phyloP scores from a whole-genome alignment of 2,797 vertebrate species.

The Dipus sagitta region DNA sequence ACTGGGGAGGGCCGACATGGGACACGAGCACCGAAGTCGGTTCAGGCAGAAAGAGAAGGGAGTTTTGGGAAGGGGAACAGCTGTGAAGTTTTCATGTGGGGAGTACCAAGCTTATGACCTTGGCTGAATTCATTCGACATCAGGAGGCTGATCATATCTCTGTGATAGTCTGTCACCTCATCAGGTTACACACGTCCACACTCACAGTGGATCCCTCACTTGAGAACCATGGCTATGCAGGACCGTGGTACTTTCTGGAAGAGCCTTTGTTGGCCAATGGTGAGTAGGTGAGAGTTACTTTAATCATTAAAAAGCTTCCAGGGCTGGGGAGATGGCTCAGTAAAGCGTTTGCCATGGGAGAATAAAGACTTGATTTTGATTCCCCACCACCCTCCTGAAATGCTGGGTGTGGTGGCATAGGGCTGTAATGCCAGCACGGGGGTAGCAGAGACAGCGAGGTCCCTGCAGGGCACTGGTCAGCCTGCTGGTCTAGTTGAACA shows the following conservation, averaged over 20 bases:
- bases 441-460: too few species aligned
- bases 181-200: background rate
- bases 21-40: background rate
- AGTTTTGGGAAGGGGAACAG: background rate
- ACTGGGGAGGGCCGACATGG: background rate
- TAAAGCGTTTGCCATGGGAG: too few species aligned
- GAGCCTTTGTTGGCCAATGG: background rate
- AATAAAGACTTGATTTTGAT: too few species aligned
- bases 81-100: background rate
- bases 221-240: background rate
- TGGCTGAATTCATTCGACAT: background rate
- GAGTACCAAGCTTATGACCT: background rate
- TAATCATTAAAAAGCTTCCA: background rate
- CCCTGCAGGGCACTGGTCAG: too few species aligned
- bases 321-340: too few species aligned
- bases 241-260: too few species aligned
- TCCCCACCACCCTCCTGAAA: too few species aligned
- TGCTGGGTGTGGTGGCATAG: too few species aligned
- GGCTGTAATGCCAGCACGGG: too few species aligned
- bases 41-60: background rate
- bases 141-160: background rate
- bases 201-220: background rate
- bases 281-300: slow-evolving; percentile 24
- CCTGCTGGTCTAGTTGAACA: too few species aligned
- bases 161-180: too few species aligned